Conservation (phyloP, 2,797 vertebrate species). For the Emydoidea blandingii region DNA sequence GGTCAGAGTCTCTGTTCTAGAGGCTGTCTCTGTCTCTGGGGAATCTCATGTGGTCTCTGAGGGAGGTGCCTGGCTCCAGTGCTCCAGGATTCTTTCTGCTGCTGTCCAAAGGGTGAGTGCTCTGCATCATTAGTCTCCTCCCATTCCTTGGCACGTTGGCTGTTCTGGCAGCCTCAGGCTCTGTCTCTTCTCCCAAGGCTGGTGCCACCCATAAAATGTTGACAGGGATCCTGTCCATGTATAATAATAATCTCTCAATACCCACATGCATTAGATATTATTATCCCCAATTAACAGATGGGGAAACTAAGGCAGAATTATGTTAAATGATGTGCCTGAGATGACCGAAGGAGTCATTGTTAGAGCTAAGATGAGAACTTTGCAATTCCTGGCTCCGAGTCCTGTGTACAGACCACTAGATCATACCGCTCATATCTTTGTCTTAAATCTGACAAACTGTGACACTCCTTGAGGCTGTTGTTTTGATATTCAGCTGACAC, state of each 20-base stretch:
- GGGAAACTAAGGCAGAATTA: background rate
- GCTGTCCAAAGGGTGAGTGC: background rate
- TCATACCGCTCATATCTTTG: constrained; percentile 44
- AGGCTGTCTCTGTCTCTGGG: background rate
- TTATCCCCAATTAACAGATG: background rate
- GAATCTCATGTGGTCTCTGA: background rate
- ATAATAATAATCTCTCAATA: background rate
- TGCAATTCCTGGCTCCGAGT: constrained; percentile 42
- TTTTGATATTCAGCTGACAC: constrained; percentile 82
- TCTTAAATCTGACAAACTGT: constrained; percentile 79
- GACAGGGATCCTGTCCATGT: background rate
- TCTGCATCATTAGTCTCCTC: background rate
- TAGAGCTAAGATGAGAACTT: constrained; percentile 33
- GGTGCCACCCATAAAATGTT: background rate
- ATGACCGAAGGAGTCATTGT: constrained; percentile 10
- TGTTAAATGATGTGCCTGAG: constrained; percentile 7
- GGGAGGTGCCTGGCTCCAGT: background rate
- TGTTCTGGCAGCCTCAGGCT: background rate
- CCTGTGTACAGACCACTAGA: constrained; percentile 39
- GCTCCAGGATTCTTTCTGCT: background rate
- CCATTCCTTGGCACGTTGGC: background rate
- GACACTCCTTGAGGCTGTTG: constrained; percentile 76
- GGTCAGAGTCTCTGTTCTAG: background rate
- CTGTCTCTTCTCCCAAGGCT: background rate
- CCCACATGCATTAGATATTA: background rate